Conservation (phyloP, 2,113 vertebrate genomes). For the Corythornis cristatus region DNA sequence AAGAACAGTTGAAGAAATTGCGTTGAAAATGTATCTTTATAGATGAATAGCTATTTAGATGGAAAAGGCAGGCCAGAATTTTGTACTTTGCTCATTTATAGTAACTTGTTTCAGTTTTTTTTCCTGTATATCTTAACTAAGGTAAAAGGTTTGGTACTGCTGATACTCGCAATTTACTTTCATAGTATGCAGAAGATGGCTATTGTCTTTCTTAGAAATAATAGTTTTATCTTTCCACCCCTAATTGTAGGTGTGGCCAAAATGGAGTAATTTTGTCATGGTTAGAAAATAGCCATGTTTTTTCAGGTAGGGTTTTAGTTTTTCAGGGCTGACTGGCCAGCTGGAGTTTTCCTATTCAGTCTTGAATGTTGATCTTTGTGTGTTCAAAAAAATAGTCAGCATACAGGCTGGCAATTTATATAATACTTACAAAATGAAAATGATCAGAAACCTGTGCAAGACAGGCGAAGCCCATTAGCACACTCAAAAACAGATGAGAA, state of each 20-base stretch:
- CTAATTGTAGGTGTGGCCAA: neutral
- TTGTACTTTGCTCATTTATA: neutral
- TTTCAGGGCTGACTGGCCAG: neutral
- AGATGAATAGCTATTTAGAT: neutral
- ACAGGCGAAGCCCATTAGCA: neutral
- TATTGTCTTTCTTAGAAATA: neutral
- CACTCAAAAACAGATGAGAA: neutral
- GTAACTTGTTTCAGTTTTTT: neutral
- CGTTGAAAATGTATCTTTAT: neutral
- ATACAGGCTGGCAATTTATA: neutral
- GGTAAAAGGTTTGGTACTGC: neutral
- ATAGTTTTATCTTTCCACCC: neutral
- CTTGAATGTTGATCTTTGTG: neutral
- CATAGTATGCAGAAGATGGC: neutral
- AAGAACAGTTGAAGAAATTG: neutral
- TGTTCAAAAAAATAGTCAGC: neutral
- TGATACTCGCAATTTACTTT: neutral
- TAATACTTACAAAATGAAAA: neutral
- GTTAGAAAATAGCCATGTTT: neutral
- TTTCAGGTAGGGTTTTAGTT: neutral
- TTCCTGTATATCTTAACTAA: neutral
- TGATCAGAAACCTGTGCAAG: neutral
- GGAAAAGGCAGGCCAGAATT: neutral
- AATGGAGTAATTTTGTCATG: neutral
- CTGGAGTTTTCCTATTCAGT: neutral